Conservation (phyloP, 2,888 invertebrate genomes). For the Philereme transversata region DNA sequence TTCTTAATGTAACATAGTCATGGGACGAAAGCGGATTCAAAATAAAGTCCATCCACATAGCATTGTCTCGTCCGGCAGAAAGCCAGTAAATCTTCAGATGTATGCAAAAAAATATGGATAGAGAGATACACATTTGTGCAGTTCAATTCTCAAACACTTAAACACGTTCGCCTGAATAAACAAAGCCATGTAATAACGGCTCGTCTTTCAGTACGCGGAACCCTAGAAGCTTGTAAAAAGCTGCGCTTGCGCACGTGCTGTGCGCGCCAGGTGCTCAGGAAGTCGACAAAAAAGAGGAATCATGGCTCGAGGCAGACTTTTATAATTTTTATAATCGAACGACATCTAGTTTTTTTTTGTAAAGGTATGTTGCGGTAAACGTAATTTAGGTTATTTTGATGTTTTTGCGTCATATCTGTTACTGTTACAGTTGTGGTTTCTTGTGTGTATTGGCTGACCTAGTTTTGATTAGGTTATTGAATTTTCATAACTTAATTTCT, state of each 20-base stretch:
- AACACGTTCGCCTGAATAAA: constrained; percentile 32
- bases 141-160: constrained; percentile 13
- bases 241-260: constrained; percentile 56
- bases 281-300: constrained; percentile 39
- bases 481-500: not conserved
- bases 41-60: too few species aligned
- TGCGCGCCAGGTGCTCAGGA: constrained; percentile 61
- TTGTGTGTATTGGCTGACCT: constrained; percentile 21
- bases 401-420: constrained; percentile 4
- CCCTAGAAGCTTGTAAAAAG: constrained; percentile 37
- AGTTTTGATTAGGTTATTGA: constrained; percentile 7
- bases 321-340: constrained; percentile 21
- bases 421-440: not conserved
- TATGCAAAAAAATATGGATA: not conserved
- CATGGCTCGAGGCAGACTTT: constrained; percentile 17
- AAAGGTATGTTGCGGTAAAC: constrained; percentile 29
- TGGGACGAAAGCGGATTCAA: too few species aligned
- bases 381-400: constrained; percentile 16
- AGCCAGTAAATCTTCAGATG: not conserved
- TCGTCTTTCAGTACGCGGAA: constrained; percentile 38
- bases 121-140: not conserved
- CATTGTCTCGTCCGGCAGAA: too few species aligned
- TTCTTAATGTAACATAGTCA: too few species aligned
- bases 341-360: constrained; percentile 18
- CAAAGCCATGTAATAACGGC: constrained; percentile 31